phyloP scores from a whole-genome alignment of 2,888 invertebrate species.

The Callimorpha dominula region DNA sequence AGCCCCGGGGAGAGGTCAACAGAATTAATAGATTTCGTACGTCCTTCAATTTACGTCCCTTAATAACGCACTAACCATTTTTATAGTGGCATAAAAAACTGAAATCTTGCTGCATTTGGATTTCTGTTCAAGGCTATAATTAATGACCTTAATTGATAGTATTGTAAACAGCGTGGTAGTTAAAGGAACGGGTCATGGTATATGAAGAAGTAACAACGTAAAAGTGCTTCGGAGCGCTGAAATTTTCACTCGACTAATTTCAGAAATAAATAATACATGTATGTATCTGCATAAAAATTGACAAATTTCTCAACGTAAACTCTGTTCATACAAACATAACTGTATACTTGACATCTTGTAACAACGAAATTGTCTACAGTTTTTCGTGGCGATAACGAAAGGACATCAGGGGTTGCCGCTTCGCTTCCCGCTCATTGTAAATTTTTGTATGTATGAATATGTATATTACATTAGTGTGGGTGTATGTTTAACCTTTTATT shows the following conservation, averaged over 20 bases:
- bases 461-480: no score
- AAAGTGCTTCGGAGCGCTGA: background rate
- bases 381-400: no score
- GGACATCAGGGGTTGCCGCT: no score
- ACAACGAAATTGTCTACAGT: background rate
- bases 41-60: conserved; percentile 39
- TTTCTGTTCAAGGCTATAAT: conserved; percentile 6
- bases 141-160: conserved; percentile 12
- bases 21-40: conserved; percentile 55
- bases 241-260: background rate
- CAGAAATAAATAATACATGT: no score
- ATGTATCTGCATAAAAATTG: no score
- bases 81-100: conserved; percentile 24
- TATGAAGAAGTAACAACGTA: background rate
- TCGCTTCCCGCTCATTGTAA: no score
- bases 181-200: background rate
- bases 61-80: conserved; percentile 20
- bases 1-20: conserved; percentile 47
- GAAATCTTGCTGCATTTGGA: conserved; percentile 11
- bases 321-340: background rate
- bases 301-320: background rate
- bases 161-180: background rate
- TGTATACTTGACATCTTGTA: background rate
- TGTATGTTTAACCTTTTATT: no score
- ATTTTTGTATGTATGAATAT: no score